Base-by-base conservation (phyloP, 2,888 invertebrate genomes). In the Periphyllus acericola region DNA sequence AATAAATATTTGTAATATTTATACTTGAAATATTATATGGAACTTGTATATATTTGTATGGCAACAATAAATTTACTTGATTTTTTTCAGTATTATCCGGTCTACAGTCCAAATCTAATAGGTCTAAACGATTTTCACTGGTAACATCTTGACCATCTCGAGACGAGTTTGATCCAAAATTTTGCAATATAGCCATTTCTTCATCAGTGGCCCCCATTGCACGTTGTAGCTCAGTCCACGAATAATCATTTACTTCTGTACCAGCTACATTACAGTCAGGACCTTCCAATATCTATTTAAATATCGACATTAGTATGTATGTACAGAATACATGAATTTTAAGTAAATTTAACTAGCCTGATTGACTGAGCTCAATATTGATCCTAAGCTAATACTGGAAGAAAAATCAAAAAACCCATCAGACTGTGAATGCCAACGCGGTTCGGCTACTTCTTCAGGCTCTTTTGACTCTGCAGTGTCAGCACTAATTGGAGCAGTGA, bases 131-230 rank as follows among this genome's bases (percentile, higher is more conserved):
- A 81, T 87, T 87, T 87, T 81, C 81, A 72, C 46, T 80, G n/a
- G 60, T 46, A 32, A 32, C 66, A 72, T 87, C 66, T 87, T 87
- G 74, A 40, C 40, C 32, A 8, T 81, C 46, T 34, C 25, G 40
- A 40, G 81, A 55, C 34, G 84, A 29, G 52, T 90, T 90, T 83
- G 91, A 90, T 9, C 91, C 91, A 40, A 91, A 90, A 84, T 91
- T 90, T 87, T 90, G 90, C 34, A 91, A 89, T 89, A 91, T 91
- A 40, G 90, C 90, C 91, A 91, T 91, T 89, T 91, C 91, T 75
- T 90, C 91, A 89, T 91, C 91, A n/a, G 91, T 90, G 34, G 90
- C 91, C 11, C 91, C 91, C 90, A 91, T 91, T 36, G 91, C 91
- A 71, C 89, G 89, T 86, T 91, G 91, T 34, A 91, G 83, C 66